phyloP scores from a whole-genome alignment of 1,140 invertebrate species.

The Temnothorax longispinosus region DNA sequence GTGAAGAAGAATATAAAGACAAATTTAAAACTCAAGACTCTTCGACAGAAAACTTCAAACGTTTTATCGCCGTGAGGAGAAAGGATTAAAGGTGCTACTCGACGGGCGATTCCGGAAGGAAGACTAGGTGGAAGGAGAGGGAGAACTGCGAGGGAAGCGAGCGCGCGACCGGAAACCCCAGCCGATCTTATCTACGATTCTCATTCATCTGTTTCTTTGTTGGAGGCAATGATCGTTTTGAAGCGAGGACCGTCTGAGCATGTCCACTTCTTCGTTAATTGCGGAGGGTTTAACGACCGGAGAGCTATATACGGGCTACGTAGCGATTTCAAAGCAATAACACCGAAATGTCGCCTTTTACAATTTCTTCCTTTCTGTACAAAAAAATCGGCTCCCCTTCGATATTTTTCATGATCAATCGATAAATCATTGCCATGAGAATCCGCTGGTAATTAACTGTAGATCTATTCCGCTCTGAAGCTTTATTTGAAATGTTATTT shows the following conservation, averaged over 20 bases:
- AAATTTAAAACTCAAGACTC: not conserved
- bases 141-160: constrained; percentile 25
- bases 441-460: not conserved
- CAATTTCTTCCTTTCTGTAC: not conserved
- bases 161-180: constrained; percentile 76
- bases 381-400: not conserved
- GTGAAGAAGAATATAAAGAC: too few relatives aligned
- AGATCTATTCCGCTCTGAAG: not conserved
- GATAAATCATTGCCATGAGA: not conserved
- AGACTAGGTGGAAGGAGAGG: not conserved
- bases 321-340: not conserved
- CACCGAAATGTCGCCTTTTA: not conserved
- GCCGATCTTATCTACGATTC: constrained; percentile 75
- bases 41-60: not conserved
- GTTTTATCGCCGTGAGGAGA: not conserved
- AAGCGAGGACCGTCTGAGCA: constrained; percentile 73
- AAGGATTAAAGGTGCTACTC: not conserved
- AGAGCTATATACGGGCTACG: constrained; percentile 22
- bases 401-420: not conserved
- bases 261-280: constrained; percentile 79
- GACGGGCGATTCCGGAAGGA: constrained; percentile 9
- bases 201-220: constrained; percentile 69
- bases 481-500: not conserved
- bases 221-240: constrained; percentile 78
- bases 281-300: constrained; percentile 78